Evolutionary conservation across 2,113 vertebrate species (phyloP).

Genomic region (Siphamia tubifer): DNA sequence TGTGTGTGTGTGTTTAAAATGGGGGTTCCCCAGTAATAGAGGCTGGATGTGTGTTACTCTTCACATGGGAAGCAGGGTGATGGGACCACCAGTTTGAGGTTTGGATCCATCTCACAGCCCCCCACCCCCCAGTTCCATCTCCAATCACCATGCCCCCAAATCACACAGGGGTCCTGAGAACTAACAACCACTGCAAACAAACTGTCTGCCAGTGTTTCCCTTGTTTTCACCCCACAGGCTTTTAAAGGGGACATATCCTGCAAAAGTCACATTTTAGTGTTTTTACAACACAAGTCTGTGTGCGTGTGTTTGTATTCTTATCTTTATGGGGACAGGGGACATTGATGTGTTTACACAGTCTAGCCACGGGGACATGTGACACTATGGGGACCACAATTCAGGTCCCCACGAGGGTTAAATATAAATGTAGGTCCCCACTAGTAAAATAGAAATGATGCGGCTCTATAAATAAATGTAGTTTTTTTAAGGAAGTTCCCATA

Average conservation of each 20-base stretch:
- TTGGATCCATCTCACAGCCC: conserved; percentile 3
- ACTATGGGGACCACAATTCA: too few relatives aligned
- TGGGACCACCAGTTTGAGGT: conserved; percentile 12
- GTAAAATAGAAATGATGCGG: too few relatives aligned
- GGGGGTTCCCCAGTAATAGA: conserved; percentile 23
- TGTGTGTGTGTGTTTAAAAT: background rate
- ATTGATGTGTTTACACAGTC: too few relatives aligned
- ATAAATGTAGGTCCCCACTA: too few relatives aligned
- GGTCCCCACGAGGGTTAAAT: too few relatives aligned
- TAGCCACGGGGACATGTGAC: too few relatives aligned
- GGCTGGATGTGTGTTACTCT: conserved; percentile 39
- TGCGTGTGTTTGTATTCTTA: too few relatives aligned
- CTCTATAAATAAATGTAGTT: too few relatives aligned
- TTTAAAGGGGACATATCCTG: background rate
- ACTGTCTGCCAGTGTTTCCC: background rate
- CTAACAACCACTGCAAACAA: conserved; percentile 20
- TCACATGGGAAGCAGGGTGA: conserved; percentile 63
- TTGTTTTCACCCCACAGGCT: background rate
- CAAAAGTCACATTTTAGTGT: too few relatives aligned
- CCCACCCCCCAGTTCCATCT: background rate
- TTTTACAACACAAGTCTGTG: too few relatives aligned
- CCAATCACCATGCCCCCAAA: background rate
- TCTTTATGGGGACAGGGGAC: too few relatives aligned
- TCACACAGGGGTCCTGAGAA: conserved; percentile 59
- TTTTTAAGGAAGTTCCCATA: too few relatives aligned